Evolutionary conservation across 2,797 vertebrate genomes (phyloP).

Genomic region (Gadopsis bispinosus): DNA sequence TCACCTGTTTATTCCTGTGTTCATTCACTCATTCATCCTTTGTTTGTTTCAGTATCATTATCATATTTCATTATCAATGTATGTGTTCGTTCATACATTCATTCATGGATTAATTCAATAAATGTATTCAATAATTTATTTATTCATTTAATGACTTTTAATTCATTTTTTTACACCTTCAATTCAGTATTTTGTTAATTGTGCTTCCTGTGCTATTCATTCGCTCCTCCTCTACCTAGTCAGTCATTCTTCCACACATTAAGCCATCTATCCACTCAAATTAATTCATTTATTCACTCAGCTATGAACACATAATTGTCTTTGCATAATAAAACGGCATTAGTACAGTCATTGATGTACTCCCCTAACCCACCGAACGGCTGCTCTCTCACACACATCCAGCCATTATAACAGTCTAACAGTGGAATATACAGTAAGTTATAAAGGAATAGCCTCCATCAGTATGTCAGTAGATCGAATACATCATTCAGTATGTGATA

Average conservation of each 20-base stretch:
- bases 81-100: not conserved
- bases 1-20: not conserved
- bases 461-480: conserved; percentile 3
- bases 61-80: not conserved
- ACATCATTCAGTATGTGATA: conserved; percentile 17
- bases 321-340: conserved; percentile 30
- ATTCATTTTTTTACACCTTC: not conserved
- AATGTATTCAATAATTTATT: not conserved
- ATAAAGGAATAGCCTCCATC: not conserved
- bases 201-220: not conserved
- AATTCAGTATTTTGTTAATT: not conserved
- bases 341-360: conserved; percentile 23
- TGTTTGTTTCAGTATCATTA: not conserved
- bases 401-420: conserved; percentile 14
- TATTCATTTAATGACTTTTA: not conserved
- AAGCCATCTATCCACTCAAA: conserved; percentile 6
- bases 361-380: conserved; percentile 11
- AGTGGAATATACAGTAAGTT: not conserved
- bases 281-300: conserved; percentile 14
- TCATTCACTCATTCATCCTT: not conserved
- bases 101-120: not conserved
- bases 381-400: not conserved
- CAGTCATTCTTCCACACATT: conserved; percentile 8
- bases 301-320: conserved; percentile 33
- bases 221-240: not conserved